Evolutionary conservation across 2,797 vertebrate species (phyloP), one percentile per base, ranked within the genome.

Genomic region (Malacoctenus gilli): DNA sequence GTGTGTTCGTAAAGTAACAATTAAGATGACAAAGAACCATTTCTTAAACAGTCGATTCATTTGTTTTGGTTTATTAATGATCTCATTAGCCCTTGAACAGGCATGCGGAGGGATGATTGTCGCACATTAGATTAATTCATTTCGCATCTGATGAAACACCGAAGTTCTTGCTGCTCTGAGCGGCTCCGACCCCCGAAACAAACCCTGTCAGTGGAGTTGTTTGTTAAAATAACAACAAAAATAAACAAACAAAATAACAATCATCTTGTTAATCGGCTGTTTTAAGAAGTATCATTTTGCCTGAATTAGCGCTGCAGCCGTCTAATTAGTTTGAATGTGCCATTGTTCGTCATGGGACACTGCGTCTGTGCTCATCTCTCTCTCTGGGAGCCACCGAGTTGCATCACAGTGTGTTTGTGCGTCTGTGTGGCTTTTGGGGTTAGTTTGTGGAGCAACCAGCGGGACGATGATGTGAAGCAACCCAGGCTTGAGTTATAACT

Each of bases 331-430:
- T 77, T 78, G 68, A 68, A 79, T 78, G 68, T 38, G 47, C 59
- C 37, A 49, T 81, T 72, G 80, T 84, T 87, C 53, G 46, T 61
- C 69, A 28, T 30, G 43, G 63, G 72, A 72, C 49, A 43, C 49
- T 5, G 43, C n/a, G 50, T 79, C 75, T 75, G 72, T 36, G 39
- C 44, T 76, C 0, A 7, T 56, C 32, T 72, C 32, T 60, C 53
- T 41, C 32, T 60, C 53, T 41, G 60, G 73, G 67, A 79, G 76
- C 82, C 75, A 61, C 57, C 4, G 19, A 41, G 62, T 84, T 87
- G 59, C 83, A 63, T 86, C 80, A 82, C 51, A 67, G 55, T 65
- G 52, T 86, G 81, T 83, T 80, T 85, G 75, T 78, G 75, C 28
- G 60, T 85, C 77, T 55, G 23, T 75, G 79, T 65, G 79, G 81